Evolutionary conservation across 2,888 invertebrate species (phyloP).

Genomic region (Podotricha telesiphe): DNA sequence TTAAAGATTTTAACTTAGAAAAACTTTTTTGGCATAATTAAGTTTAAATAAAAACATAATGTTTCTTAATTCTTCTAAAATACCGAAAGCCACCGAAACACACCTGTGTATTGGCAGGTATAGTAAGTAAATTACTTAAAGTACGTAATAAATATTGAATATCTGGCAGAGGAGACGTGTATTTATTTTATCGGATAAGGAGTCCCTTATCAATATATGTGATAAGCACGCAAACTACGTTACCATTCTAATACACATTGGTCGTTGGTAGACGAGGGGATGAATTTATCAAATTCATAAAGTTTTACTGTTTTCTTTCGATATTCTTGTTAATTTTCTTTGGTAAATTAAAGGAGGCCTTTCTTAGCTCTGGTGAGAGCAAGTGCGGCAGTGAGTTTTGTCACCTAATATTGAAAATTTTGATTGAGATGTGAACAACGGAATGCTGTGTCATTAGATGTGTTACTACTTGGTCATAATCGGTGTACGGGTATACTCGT

Average conservation of each 20-base stretch:
- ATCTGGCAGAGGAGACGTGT: constrained; percentile 26
- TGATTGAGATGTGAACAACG: too few species aligned
- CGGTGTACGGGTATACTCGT: too few species aligned
- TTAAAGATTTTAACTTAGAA: neutral
- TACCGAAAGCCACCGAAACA: neutral
- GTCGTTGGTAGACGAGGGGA: neutral
- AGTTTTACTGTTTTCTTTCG: neutral
- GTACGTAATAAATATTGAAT: constrained; percentile 24
- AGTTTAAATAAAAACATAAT: too few species aligned
- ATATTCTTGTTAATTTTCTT: neutral
- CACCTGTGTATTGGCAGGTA: neutral
- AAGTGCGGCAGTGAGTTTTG: neutral
- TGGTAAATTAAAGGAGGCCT: neutral
- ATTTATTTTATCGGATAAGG: constrained; percentile 36
- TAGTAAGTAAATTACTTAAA: neutral
- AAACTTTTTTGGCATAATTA: neutral
- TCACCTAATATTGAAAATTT: too few species aligned
- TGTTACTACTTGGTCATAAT: too few species aligned
- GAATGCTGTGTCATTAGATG: too few species aligned
- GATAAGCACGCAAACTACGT: constrained; percentile 31
- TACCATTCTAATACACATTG: constrained; percentile 14
- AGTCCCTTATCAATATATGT: constrained; percentile 23
- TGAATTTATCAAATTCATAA: constrained; percentile 10
- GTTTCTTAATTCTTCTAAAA: too few species aligned
- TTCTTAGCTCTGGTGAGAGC: neutral